phyloP scores from a whole-genome alignment of 92 coral and sea anemone species.

The Porites divaricata region DNA sequence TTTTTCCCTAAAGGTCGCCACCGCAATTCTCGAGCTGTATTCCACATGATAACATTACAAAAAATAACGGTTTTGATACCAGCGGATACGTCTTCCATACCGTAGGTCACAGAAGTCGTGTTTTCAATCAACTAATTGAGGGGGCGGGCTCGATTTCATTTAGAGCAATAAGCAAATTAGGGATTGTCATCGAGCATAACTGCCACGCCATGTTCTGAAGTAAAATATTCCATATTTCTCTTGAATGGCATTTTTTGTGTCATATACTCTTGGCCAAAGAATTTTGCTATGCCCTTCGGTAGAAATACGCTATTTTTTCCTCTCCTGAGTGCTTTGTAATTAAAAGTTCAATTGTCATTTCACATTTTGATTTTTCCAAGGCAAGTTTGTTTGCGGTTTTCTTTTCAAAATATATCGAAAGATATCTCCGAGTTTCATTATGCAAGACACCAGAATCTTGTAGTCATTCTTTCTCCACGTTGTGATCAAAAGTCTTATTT shows the following conservation, averaged over 20 bases:
- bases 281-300: not conserved
- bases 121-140: conserved; percentile 59
- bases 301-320: too few species aligned
- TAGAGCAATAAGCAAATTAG: conserved; percentile 50
- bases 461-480: too few species aligned
- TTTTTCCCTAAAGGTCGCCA: not conserved
- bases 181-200: conserved; percentile 52
- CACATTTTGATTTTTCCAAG: too few species aligned
- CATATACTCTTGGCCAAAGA: not conserved
- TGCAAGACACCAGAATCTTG: too few species aligned
- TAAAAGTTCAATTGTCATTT: too few species aligned
- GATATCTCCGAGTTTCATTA: too few species aligned
- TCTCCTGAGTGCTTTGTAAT: not conserved
- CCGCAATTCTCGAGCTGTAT: not conserved
- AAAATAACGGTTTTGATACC: not conserved
- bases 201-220: conserved; percentile 27
- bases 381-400: too few species aligned
- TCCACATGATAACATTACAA: not conserved
- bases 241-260: conserved; percentile 16
- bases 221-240: conserved; percentile 29
- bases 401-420: too few species aligned
- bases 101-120: conserved; percentile 28
- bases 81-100: not conserved
- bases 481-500: too few species aligned
- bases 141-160: conserved; percentile 65